Evolutionary conservation across 2,888 invertebrate species (phyloP).

Genomic region (Galeruca laticollis): DNA sequence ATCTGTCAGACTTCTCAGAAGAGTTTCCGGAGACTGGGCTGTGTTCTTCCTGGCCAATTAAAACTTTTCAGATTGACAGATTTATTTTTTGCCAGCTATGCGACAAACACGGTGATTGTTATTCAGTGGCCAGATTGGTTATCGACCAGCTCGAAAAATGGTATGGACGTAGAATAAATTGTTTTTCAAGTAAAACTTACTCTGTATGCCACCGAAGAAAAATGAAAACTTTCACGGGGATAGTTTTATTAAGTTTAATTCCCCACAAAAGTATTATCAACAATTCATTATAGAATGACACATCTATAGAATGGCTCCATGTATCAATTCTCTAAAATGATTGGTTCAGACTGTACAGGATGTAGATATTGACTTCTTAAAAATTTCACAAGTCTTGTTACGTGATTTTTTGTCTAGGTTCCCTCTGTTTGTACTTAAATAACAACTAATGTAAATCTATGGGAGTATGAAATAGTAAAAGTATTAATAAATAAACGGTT

Average conservation of each 20-base stretch:
- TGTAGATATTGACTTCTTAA: no score
- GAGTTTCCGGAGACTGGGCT: conserved; percentile 20
- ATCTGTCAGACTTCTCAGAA: conserved; percentile 33
- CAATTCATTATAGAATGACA: no score
- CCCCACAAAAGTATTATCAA: neutral
- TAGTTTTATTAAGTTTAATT: neutral
- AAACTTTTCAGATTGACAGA: conserved; percentile 56
- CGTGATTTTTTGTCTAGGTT: no score
- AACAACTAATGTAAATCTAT: no score
- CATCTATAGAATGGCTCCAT: no score
- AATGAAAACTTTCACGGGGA: neutral
- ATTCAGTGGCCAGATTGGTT: conserved; percentile 56
- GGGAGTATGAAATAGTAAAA: no score
- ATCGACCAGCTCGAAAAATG: conserved; percentile 39
- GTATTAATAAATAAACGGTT: no score
- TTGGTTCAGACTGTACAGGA: no score
- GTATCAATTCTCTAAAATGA: no score
- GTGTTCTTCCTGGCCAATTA: conserved; percentile 33
- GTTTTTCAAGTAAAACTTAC: conserved; percentile 1
- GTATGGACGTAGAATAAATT: conserved; percentile 9
- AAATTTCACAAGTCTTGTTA: no score
- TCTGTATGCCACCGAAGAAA: neutral
- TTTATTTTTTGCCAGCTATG: conserved; percentile 58
- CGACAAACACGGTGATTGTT: conserved; percentile 48
- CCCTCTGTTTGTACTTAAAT: no score